A percentile compares a stretch with the other conserved stretches of the same genome.
Evolutionary conservation across 1,140 invertebrate genomes (phyloP).

Genomic region (Drosophila micromelanica): DNA sequence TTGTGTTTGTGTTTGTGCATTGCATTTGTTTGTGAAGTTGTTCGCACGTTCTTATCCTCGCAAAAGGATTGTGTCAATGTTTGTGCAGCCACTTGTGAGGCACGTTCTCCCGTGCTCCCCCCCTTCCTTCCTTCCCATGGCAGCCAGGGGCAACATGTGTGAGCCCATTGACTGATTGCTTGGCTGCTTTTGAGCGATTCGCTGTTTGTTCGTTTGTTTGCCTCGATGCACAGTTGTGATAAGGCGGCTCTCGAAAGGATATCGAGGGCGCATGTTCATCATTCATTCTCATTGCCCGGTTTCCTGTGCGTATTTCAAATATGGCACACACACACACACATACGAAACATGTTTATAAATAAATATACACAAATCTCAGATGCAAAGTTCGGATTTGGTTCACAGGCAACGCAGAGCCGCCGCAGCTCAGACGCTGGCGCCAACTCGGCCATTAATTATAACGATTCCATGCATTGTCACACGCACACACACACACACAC

Average conservation of each 20-base stretch:
- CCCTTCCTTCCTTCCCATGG: too few relatives aligned
- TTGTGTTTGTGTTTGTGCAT: slow-evolving; percentile 51
- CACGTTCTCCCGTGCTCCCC: slow-evolving; percentile 51
- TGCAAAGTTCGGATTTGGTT: slow-evolving; percentile 55
- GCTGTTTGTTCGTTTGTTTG: slow-evolving; percentile 37
- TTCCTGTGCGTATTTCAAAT: slow-evolving; percentile 50
- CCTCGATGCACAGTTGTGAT: slow-evolving; percentile 54
- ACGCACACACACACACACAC: slow-evolving; percentile 26
- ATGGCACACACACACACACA: slow-evolving; percentile 15
- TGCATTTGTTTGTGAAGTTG: slow-evolving; percentile 66
- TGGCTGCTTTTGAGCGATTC: slow-evolving; percentile 64
- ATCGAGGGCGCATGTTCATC: slow-evolving; percentile 41
- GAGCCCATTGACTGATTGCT: slow-evolving; percentile 74
- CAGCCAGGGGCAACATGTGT: slow-evolving; percentile 23
- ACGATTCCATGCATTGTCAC: slow-evolving; percentile 61
- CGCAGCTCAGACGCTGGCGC: slow-evolving; percentile 56
- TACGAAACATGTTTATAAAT: background rate
- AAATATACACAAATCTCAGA: slow-evolving; percentile 25
- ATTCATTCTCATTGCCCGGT: slow-evolving; percentile 28
- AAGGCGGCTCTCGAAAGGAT: slow-evolving; percentile 54
- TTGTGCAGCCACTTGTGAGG: slow-evolving; percentile 67
- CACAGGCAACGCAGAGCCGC: slow-evolving; percentile 25
- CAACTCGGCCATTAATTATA: slow-evolving; percentile 78
- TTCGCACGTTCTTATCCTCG: slow-evolving; percentile 49
- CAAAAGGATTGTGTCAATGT: slow-evolving; percentile 71